Evolutionary conservation across 1,140 invertebrate species (phyloP).

Genomic region (Drosophila azteca): DNA sequence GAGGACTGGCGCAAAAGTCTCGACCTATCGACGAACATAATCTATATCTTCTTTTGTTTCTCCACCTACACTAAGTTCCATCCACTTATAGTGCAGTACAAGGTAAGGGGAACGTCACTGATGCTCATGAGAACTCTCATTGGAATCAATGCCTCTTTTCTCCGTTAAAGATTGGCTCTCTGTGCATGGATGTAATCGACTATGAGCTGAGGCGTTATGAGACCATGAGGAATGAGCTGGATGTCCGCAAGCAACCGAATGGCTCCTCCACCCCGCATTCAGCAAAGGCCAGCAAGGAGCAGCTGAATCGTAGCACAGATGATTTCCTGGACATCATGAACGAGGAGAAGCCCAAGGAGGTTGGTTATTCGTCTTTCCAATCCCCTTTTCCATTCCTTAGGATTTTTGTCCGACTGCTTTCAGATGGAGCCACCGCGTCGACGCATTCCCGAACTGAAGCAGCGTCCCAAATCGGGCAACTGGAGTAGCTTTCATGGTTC

Average conservation of each 20-base stretch:
- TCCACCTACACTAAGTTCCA: constrained; percentile 98
- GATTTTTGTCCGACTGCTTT: constrained; percentile 22
- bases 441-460: constrained; percentile 87
- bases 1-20: constrained; percentile 99
- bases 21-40: constrained; percentile 97
- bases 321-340: constrained; percentile 83
- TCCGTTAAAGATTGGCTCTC: constrained; percentile 91
- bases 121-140: no score
- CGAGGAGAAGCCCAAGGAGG: constrained; percentile 83
- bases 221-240: constrained; percentile 96
- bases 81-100: constrained; percentile 94
- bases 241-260: constrained; percentile 86
- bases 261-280: constrained; percentile 71
- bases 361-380: neutral
- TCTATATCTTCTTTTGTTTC: constrained; percentile 98
- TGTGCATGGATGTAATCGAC: constrained; percentile 98
- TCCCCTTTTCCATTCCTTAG: neutral
- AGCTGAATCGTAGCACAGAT: constrained; percentile 77
- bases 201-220: constrained; percentile 96
- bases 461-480: constrained; percentile 88
- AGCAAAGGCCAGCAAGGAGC: constrained; percentile 78
- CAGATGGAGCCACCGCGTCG: constrained; percentile 87
- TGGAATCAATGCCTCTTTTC: no score
- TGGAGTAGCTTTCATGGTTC: constrained; percentile 85
- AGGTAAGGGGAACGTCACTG: constrained; percentile 85